phyloP scores from a whole-genome alignment of 2,888 invertebrate species.

The Dendrolimus pini region DNA sequence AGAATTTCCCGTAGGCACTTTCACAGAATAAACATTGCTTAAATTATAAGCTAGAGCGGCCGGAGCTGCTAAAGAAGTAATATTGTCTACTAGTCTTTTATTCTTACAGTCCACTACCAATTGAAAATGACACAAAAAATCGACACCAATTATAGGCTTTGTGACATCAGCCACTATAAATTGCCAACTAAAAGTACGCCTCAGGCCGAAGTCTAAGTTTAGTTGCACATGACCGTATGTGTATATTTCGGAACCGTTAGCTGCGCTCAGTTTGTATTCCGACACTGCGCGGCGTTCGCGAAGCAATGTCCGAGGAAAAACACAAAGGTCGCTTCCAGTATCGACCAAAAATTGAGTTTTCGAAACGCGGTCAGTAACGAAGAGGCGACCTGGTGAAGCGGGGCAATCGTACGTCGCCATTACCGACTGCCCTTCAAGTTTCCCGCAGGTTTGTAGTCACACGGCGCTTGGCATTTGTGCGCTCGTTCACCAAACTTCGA shows the following conservation, averaged over 20 bases:
- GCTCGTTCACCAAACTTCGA: slow-evolving; percentile 8
- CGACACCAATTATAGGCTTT: not conserved
- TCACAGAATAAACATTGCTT: not conserved
- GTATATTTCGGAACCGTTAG: slow-evolving; percentile 17
- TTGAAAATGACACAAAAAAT: not conserved
- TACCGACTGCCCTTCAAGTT: slow-evolving; percentile 11
- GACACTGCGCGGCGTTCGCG: slow-evolving; percentile 9
- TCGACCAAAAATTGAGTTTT: slow-evolving; percentile 12
- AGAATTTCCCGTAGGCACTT: not conserved
- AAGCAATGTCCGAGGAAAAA: slow-evolving; percentile 9
- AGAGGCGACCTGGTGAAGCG: slow-evolving; percentile 13
- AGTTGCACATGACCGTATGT: slow-evolving; percentile 18
- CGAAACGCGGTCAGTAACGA: slow-evolving; percentile 13
- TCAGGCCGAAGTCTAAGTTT: slow-evolving; percentile 14
- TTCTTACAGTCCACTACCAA: not conserved
- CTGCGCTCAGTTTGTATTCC: slow-evolving; percentile 13
- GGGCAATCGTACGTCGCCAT: slow-evolving; percentile 16
- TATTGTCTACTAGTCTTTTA: not conserved
- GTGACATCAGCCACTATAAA: slow-evolving; percentile 1
- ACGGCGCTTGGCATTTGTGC: slow-evolving; percentile 11
- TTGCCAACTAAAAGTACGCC: not conserved
- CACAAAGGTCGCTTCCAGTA: slow-evolving; percentile 11
- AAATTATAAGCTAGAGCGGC: not conserved
- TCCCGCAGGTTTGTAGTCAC: slow-evolving; percentile 10
- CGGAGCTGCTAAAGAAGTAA: not conserved